Conservation (phyloP, 23 tunicate genomes). For the Clavelina lepadiformis region DNA sequence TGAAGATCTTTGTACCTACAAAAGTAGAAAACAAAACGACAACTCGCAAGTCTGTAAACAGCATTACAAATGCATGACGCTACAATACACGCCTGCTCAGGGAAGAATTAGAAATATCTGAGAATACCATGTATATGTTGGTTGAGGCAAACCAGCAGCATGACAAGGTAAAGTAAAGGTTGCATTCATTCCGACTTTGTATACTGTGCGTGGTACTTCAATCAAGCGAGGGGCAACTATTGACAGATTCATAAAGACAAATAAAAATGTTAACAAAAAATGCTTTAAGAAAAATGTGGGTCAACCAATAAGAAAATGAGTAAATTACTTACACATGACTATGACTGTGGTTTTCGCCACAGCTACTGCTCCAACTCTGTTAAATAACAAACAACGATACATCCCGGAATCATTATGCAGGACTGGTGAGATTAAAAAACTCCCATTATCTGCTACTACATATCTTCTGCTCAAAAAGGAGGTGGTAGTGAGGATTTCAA, state of each 20-base stretch:
- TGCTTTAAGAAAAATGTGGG: too few relatives aligned
- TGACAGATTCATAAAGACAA: too few relatives aligned
- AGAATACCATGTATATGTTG: slow-evolving; percentile 28
- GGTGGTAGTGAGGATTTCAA: background rate
- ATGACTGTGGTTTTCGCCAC: slow-evolving; percentile 15
- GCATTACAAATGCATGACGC: too few relatives aligned
- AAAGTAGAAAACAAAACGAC: too few relatives aligned
- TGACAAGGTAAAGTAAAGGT: slow-evolving; percentile 20
- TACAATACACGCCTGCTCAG: too few relatives aligned
- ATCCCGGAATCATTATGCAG: slow-evolving; percentile 34
- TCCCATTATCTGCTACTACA: slow-evolving; percentile 8
- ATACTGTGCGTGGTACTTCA: background rate
- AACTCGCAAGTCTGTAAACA: too few relatives aligned
- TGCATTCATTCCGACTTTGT: background rate
- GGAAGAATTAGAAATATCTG: too few relatives aligned
- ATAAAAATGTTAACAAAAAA: too few relatives aligned
- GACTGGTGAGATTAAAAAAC: slow-evolving; percentile 11
- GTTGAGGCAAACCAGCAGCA: slow-evolving; percentile 24
- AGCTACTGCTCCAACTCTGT: slow-evolving; percentile 20
- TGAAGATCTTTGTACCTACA: slow-evolving; percentile 28
- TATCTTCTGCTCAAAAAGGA: background rate
- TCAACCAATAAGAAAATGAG: too few relatives aligned
- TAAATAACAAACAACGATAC: slow-evolving; percentile 31
- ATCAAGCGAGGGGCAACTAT: too few relatives aligned
- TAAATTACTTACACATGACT: slow-evolving; percentile 29